Conservation (phyloP, 1,140 invertebrate species). For the Oryctes rhinoceros region DNA sequence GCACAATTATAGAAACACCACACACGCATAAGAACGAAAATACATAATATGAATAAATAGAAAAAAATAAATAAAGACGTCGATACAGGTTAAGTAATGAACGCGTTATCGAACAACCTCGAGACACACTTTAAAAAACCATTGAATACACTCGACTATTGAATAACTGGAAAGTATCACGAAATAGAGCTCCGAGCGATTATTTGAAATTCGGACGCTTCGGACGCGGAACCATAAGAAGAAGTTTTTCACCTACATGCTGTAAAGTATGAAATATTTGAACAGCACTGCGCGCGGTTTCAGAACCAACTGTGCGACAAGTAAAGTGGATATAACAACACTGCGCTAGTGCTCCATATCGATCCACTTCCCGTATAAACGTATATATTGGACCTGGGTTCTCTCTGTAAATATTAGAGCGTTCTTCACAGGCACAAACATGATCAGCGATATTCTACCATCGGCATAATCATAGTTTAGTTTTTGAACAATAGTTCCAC, state of each 20-base stretch:
- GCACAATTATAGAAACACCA: background rate
- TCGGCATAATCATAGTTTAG: background rate
- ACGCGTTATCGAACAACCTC: background rate
- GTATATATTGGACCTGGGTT: constrained; percentile 27
- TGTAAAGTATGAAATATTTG: constrained; percentile 20
- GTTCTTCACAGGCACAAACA: background rate
- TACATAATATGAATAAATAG: background rate
- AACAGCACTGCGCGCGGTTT: constrained; percentile 24
- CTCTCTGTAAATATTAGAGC: constrained; percentile 13
- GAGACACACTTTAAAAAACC: background rate
- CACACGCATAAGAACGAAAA: background rate
- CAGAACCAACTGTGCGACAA: constrained; percentile 12
- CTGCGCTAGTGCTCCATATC: constrained; percentile 39
- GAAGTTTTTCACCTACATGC: background rate
- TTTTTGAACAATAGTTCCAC: background rate
- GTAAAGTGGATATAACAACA: constrained; percentile 22
- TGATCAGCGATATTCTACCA: background rate
- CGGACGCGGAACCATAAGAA: background rate
- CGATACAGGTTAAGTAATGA: background rate
- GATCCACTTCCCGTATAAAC: constrained; percentile 29
- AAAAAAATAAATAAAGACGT: no score
- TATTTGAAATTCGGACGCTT: background rate
- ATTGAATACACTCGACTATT: constrained; percentile 18
- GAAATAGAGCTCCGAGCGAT: background rate
- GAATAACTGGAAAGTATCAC: constrained; percentile 22